Evolutionary conservation across 2,113 vertebrate species (phyloP).

Genomic region (Phyllopteryx taeniolatus): DNA sequence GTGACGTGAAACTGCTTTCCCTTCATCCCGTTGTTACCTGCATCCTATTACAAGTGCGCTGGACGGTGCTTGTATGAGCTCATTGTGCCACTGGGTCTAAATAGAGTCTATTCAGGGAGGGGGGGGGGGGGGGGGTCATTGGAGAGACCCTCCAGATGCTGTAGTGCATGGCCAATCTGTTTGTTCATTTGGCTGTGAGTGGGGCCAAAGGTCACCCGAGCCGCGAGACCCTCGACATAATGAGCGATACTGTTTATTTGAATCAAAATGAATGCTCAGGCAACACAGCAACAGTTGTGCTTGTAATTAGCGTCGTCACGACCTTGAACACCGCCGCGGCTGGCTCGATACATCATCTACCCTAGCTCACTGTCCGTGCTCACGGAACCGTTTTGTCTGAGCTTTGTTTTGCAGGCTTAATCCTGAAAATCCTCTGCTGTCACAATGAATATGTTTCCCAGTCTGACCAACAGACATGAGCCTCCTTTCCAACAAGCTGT

Average conservation of each 20-base stretch:
- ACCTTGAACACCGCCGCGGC: conserved; percentile 41
- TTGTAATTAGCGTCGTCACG: conserved; percentile 6
- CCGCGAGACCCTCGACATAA: conserved; percentile 20
- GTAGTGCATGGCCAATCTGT: conserved; percentile 32
- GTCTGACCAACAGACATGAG: background rate
- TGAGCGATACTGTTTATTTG: conserved; percentile 6
- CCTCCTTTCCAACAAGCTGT: background rate
- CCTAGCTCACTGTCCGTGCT: background rate
- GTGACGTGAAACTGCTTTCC: conserved; percentile 10
- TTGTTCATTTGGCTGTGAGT: conserved; percentile 36
- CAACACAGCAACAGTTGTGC: conserved; percentile 3
- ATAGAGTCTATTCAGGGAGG: conserved; percentile 24
- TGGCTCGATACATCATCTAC: background rate
- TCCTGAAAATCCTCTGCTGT: background rate
- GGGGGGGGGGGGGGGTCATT: conserved; percentile 22
- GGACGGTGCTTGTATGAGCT: conserved; percentile 34
- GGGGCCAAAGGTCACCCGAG: conserved; percentile 36
- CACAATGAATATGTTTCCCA: conserved; percentile 1
- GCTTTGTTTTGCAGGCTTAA: conserved; percentile 9
- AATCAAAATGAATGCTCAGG: conserved; percentile 17
- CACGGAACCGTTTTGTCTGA: conserved; percentile 13
- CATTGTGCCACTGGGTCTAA: conserved; percentile 44
- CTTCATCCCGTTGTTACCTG: conserved; percentile 8
- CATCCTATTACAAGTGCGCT: conserved; percentile 40
- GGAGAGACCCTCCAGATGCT: conserved; percentile 59